These are phyloP conservation scores for Anomalospiza imberbis DNA, from an alignment of 2,797 vertebrate species.

Conservation along the genomic window DNA sequence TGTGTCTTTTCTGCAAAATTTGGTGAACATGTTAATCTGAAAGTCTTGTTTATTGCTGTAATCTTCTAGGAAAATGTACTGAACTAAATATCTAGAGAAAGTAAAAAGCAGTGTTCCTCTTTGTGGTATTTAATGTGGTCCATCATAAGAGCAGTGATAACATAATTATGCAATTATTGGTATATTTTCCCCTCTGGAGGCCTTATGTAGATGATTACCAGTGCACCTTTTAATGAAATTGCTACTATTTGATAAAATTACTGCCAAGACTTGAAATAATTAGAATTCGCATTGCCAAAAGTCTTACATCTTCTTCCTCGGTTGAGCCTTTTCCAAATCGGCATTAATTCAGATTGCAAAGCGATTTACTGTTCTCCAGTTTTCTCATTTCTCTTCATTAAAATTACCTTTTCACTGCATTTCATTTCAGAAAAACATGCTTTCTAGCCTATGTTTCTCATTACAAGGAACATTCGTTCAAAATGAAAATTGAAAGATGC, in stretches of 20 bases:
- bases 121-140: conserved; percentile 57
- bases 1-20: neutral
- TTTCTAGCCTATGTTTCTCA: neutral
- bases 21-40: conserved; percentile 7
- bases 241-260: conserved; percentile 71
- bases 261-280: conserved; percentile 71
- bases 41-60: conserved; percentile 46
- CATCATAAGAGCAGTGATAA: conserved; percentile 57
- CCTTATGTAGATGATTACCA: conserved; percentile 62
- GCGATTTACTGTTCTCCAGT: neutral
- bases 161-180: conserved; percentile 69
- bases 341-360: conserved; percentile 59
- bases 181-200: conserved; percentile 55
- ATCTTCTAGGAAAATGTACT: conserved; percentile 52
- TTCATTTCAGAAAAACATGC: conserved; percentile 13
- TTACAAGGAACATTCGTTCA: conserved; percentile 31
- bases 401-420: conserved; percentile 31
- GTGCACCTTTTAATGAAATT: conserved; percentile 74
- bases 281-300: conserved; percentile 67
- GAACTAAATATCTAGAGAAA: conserved; percentile 38
- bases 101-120: conserved; percentile 27
- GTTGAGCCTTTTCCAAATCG: conserved; percentile 60
- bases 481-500: conserved; percentile 50
- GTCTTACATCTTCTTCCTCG: conserved; percentile 61
- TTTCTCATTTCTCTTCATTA: conserved; percentile 32